These are phyloP conservation scores for Apteryx owenii DNA, from an alignment of 2,113 vertebrate species.

Conservation along the genomic window DNA sequence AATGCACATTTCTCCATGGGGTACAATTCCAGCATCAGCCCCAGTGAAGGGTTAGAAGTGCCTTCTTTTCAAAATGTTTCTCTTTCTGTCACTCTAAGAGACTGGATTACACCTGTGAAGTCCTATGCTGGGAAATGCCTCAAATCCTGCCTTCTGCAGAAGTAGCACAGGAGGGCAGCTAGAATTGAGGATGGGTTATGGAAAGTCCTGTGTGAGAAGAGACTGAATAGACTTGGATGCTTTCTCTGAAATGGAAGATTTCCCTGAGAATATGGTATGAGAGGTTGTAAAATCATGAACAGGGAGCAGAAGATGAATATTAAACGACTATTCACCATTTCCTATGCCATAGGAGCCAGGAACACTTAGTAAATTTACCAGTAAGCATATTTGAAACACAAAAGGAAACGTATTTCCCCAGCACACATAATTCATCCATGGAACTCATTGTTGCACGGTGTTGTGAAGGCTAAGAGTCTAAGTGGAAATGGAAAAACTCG, in stretches of 20 bases:
- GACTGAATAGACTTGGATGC: not conserved
- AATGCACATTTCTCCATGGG: not conserved
- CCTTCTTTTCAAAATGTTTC: not conserved
- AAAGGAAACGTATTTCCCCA: not conserved
- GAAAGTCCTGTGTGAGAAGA: not conserved
- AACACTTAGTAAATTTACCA: not conserved
- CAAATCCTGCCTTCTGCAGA: not conserved
- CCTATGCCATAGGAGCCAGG: not conserved
- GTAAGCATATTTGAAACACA: not conserved
- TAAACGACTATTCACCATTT: not conserved
- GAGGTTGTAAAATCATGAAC: not conserved
- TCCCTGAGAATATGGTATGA: not conserved
- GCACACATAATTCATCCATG: fast-evolving
- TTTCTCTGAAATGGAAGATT: not conserved
- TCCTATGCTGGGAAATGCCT: not conserved
- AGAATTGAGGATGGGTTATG: not conserved
- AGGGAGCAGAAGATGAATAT: not conserved
- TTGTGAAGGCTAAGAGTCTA: not conserved
- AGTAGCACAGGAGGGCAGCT: not conserved
- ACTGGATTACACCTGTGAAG: not conserved
- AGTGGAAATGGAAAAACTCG: not conserved
- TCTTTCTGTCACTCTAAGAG: not conserved
- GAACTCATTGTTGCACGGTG: not conserved
- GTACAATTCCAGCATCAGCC: not conserved
- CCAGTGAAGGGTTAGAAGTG: not conserved